phyloP scores from a whole-genome alignment of 2,888 invertebrate species.

The Dryomyza anilis region DNA sequence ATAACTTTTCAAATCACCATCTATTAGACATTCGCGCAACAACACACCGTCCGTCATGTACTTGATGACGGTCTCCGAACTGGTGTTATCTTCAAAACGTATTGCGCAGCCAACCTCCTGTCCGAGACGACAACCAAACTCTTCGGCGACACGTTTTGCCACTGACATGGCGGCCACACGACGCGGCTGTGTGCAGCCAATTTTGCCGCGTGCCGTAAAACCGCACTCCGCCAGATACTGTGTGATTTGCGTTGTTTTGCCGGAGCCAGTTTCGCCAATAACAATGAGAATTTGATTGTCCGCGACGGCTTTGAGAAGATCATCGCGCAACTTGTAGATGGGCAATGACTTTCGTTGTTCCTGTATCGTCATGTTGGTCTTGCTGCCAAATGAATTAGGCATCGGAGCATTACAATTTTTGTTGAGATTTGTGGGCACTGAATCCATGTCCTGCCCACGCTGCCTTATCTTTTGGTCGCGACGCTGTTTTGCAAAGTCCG shows the following conservation, averaged over 20 bases:
- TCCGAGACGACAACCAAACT: slow-evolving; percentile 95
- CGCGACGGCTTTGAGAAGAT: slow-evolving; percentile 89
- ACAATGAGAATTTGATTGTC: slow-evolving; percentile 98
- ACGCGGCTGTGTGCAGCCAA: slow-evolving; percentile 92
- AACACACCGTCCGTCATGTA: slow-evolving; percentile 99
- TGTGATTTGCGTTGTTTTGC: slow-evolving; percentile 99
- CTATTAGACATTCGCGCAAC: slow-evolving; percentile 94
- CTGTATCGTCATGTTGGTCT: slow-evolving; percentile 89
- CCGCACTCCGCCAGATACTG: slow-evolving; percentile 97
- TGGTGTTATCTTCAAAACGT: slow-evolving; percentile 98
- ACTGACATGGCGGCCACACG: slow-evolving; percentile 98
- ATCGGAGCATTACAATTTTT: slow-evolving; percentile 97
- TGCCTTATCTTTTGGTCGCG: slow-evolving; percentile 96
- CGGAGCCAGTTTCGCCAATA: slow-evolving; percentile 98
- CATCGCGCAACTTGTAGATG: slow-evolving; percentile 94
- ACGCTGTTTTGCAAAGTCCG: slow-evolving; percentile 95
- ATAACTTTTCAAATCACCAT: slow-evolving; percentile 88
- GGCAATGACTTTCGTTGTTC: slow-evolving; percentile 96
- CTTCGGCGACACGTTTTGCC: slow-evolving; percentile 97
- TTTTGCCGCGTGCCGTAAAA: slow-evolving; percentile 87
- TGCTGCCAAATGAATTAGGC: slow-evolving; percentile 96
- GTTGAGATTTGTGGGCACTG: slow-evolving; percentile 78
- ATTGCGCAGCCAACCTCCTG: slow-evolving; percentile 99
- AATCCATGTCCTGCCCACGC: slow-evolving; percentile 89
- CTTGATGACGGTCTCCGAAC: slow-evolving; percentile 95